phyloP scores from a whole-genome alignment of 2,113 vertebrate genomes.

The Terrapene triunguis region DNA sequence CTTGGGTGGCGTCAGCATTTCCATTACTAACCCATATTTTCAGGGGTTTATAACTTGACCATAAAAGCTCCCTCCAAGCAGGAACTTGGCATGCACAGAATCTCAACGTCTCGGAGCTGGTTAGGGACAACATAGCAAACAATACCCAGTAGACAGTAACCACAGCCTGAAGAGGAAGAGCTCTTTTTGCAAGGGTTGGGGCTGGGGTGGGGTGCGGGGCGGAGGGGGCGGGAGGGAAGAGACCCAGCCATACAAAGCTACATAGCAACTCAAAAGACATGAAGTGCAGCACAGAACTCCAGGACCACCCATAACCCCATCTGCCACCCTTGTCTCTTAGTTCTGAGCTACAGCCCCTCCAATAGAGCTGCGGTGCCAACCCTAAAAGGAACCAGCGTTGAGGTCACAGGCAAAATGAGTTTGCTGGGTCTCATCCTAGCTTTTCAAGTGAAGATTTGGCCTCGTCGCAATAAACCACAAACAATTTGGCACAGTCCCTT shows the following conservation, averaged over 20 bases:
- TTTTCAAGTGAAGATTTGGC: background rate
- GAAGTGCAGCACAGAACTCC: background rate
- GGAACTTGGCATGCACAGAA: background rate
- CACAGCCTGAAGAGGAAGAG: background rate
- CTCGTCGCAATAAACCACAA: background rate
- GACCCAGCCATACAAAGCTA: background rate
- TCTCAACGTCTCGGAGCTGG: background rate
- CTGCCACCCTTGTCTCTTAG: background rate
- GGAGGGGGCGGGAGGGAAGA: background rate
- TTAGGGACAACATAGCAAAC: accelerated
- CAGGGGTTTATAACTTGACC: background rate
- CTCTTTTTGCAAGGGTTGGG: background rate
- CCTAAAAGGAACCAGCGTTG: background rate
- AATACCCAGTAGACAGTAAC: background rate
- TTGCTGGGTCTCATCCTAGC: background rate
- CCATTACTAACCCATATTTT: background rate
- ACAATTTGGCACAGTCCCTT: background rate
- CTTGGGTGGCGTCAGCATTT: background rate
- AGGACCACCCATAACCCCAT: background rate
- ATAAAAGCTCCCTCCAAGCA: background rate
- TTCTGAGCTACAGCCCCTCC: background rate
- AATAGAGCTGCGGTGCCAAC: background rate
- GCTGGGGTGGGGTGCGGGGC: too few species aligned
- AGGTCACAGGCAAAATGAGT: background rate
- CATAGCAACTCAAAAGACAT: background rate